Evolutionary conservation across 2,113 vertebrate genomes (phyloP).

Genomic region (Coryphaenoides rupestris): DNA sequence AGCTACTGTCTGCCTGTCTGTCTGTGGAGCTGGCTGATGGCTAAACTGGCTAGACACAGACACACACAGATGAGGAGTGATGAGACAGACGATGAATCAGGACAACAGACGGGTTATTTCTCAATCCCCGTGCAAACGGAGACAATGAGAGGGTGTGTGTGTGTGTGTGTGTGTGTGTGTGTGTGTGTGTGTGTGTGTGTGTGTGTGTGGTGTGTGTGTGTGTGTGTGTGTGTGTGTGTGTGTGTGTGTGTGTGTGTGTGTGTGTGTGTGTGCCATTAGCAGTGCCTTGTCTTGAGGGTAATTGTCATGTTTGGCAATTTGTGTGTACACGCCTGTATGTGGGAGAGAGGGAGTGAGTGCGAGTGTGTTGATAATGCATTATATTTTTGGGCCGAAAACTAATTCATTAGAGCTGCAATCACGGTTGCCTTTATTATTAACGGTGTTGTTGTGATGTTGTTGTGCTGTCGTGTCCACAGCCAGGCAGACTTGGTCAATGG

Average conservation of each 20-base stretch:
- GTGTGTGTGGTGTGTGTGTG: too few relatives aligned
- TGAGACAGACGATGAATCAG: constrained; percentile 1
- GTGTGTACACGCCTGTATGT: constrained; percentile 21
- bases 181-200: too few relatives aligned
- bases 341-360: neutral
- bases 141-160: constrained; percentile 8
- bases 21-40: too few relatives aligned
- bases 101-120: constrained; percentile 16
- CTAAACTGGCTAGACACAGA: constrained; percentile 12
- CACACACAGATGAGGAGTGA: constrained; percentile 17
- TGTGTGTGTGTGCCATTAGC: constrained; percentile 14
- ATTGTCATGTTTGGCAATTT: constrained; percentile 11
- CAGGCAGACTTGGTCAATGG: constrained; percentile 28
- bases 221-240: too few relatives aligned
- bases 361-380: neutral
- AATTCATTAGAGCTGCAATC: constrained; percentile 29
- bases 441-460: constrained; percentile 47
- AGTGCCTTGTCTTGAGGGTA: constrained; percentile 8
- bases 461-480: constrained; percentile 38
- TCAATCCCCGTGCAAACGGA: constrained; percentile 15
- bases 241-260: too few relatives aligned
- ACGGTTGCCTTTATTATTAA: constrained; percentile 48
- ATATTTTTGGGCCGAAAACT: constrained; percentile 28
- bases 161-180: too few relatives aligned
- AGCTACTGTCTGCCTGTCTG: neutral